Evolutionary conservation across 2,888 invertebrate genomes (phyloP).

Genomic region (Sympetrum striolatum): DNA sequence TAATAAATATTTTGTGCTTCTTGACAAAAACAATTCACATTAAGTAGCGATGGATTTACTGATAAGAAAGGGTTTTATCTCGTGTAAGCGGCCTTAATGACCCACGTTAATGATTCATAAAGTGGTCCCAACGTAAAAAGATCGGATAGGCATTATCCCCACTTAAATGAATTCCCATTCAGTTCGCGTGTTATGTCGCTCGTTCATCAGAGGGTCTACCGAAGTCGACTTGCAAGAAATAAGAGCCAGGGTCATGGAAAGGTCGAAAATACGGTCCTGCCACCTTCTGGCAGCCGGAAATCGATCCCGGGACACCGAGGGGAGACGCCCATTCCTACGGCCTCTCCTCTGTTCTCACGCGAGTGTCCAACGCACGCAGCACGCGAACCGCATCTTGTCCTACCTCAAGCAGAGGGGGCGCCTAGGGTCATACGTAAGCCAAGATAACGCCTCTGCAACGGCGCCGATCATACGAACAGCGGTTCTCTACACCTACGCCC

Average conservation of each 20-base stretch:
- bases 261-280: neutral
- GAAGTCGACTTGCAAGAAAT: neutral
- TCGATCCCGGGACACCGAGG: slow-evolving; percentile 3
- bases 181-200: no score
- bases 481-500: neutral
- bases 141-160: no score
- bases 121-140: no score
- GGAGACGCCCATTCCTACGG: neutral
- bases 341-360: neutral
- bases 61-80: no score
- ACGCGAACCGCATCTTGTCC: neutral
- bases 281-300: neutral
- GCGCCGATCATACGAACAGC: neutral
- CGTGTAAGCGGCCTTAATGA: no score
- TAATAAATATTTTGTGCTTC: no score
- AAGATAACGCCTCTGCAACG: neutral
- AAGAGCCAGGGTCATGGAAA: neutral
- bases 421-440: neutral
- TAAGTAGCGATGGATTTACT: no score
- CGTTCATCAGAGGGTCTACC: no score
- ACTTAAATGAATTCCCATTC: no score
- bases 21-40: no score
- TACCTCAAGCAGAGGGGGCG: slow-evolving; percentile 26
- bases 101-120: no score
- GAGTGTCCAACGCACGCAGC: neutral